A percentile compares a stretch with the other conserved stretches of the same genome.
These are phyloP conservation scores for Tetrax tetrax DNA, from an alignment of 2,113 vertebrate species.

Conservation along the genomic window DNA sequence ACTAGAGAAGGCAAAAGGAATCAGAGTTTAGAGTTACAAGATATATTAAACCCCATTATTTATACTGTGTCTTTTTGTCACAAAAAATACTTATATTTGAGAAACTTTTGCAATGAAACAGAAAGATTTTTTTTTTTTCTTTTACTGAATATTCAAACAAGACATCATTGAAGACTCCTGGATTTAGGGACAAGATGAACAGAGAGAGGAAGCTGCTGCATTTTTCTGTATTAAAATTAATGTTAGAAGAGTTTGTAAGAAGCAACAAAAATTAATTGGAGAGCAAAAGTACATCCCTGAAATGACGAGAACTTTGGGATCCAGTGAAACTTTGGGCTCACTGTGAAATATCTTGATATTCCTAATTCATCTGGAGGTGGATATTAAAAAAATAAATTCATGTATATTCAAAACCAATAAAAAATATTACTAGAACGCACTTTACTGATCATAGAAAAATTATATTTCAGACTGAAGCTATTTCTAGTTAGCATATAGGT, in stretches of 20 bases:
- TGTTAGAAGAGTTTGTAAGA: background rate
- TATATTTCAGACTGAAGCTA: background rate
- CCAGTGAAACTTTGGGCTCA: too few relatives aligned
- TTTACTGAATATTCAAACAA: background rate
- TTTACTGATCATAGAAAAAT: background rate
- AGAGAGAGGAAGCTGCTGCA: background rate
- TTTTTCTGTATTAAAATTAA: background rate
- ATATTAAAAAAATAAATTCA: background rate
- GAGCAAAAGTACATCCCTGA: background rate
- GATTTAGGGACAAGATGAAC: background rate
- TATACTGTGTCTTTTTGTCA: background rate
- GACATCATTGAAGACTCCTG: background rate
- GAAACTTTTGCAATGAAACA: background rate
- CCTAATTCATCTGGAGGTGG: background rate
- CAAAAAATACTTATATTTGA: background rate
- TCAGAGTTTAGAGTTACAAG: background rate
- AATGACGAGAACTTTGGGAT: background rate
- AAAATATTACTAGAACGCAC: background rate
- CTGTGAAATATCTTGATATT: background rate
- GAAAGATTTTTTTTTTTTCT: background rate
- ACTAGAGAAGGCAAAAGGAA: background rate
- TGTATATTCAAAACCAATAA: background rate
- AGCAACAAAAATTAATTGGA: background rate
- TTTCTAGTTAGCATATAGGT: background rate
- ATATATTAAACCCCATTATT: background rate